Evolutionary conservation across 1,140 invertebrate species (phyloP).

Genomic region (Ectropis grisescens): DNA sequence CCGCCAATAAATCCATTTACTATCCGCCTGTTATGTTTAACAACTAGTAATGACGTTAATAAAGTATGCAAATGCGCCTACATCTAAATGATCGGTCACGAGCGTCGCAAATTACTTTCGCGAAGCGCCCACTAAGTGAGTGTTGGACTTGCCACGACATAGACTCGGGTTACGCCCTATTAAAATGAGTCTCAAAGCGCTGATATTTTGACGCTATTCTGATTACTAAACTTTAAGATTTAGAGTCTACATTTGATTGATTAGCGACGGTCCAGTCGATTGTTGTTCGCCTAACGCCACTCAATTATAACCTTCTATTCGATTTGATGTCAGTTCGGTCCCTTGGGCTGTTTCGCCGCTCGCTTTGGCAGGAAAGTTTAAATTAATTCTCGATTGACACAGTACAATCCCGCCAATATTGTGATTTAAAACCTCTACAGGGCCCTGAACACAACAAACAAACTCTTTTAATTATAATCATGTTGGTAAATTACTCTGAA

Average conservation of each 20-base stretch:
- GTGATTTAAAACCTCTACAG: conserved; percentile 46
- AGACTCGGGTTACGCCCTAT: conserved; percentile 13
- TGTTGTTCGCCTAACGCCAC: conserved; percentile 40
- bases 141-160: conserved; percentile 28
- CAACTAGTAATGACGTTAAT: conserved; percentile 40
- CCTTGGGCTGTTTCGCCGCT: conserved; percentile 39
- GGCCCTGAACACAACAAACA: conserved; percentile 15
- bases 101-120: conserved; percentile 40
- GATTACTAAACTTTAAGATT: conserved; percentile 9
- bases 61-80: conserved; percentile 39
- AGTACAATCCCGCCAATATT: conserved; percentile 46
- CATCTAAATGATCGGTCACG: conserved; percentile 39
- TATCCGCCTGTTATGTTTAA: conserved; percentile 30
- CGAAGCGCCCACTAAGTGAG: conserved; percentile 40
- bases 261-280: conserved; percentile 19
- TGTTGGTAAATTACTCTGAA: too few relatives aligned
- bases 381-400: conserved; percentile 65
- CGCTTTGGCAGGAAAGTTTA: conserved; percentile 59
- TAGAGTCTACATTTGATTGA: conserved; percentile 35
- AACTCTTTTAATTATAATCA: not conserved
- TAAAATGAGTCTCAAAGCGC: conserved; percentile 14
- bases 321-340: conserved; percentile 55
- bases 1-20: conserved; percentile 44
- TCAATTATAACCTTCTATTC: conserved; percentile 65
- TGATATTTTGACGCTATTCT: conserved; percentile 17